Base-by-base conservation (phyloP, 2,888 invertebrate genomes). In the Pandemis heparana region DNA sequence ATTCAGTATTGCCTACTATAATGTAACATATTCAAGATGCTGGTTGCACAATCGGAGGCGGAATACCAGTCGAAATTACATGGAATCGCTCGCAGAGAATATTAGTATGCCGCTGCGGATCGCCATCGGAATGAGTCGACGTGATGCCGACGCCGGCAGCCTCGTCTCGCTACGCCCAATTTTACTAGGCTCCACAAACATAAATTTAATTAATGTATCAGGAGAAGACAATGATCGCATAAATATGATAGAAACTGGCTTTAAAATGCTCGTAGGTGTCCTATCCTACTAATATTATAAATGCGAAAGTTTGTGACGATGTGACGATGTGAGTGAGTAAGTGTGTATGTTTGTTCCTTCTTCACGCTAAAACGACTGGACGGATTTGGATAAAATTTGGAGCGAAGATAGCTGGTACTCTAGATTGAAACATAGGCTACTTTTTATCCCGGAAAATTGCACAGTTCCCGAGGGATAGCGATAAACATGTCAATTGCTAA, bases 101-200 rank as follows among this genome's bases (percentile, higher is more conserved):
- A 93, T 94, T 93, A 93, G 92, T 92, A 94, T 94, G 92, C 94
- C 85, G 83, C 77, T 82, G 83, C 85, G 88, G 89, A 87, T 85
- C 88, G 85, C 90, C 88, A 83, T 87, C 88, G 93, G 92, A 92
- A 93, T 94, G 92, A 92, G 87, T 84, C 87, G 90, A 91, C 90
- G 92, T 92, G 91, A 91, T 86, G 88, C 84, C 80, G 79, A 75
- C 82, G 80, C 82, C 85, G 82, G 83, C 83, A 80, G 79, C 81
- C 84, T 64, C 81, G 85, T 64, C 59, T 80, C 83, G 84, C 87
- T 84, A 87, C 87, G 85, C 89, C 90, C 88, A 89, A 90, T 87
- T 89, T 89, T 87, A 91, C 88, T 89, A 89, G 83, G 23, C 12
- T 80, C 83, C 85, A 88, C 87, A 83, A 82, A 53, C 53, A 53